Conservation (phyloP, 2,797 vertebrate genomes). For the Chelmon rostratus region DNA sequence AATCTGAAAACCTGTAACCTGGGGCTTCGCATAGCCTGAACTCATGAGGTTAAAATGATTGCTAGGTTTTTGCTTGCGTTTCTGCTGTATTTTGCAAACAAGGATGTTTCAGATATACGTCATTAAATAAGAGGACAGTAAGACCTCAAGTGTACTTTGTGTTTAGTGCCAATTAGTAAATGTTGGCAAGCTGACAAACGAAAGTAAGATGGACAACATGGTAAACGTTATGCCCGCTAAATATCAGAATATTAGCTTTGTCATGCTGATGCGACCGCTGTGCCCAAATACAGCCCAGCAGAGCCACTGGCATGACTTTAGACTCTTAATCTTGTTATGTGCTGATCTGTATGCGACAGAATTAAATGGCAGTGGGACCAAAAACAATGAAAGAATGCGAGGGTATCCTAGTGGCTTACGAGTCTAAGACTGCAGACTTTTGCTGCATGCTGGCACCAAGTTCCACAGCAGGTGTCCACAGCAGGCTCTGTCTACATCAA, state of each 20-base stretch:
- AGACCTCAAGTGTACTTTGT: too few relatives aligned
- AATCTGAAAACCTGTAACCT: not conserved
- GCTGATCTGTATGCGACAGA: not conserved
- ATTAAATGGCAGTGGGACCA: too few relatives aligned
- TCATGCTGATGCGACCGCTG: not conserved
- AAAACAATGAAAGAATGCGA: not conserved
- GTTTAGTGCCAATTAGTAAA: too few relatives aligned
- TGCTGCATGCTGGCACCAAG: not conserved
- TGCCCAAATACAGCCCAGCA: not conserved
- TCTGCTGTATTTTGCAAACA: not conserved
- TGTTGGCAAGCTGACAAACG: too few relatives aligned
- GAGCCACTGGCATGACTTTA: not conserved
- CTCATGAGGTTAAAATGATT: not conserved
- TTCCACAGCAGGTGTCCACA: slow-evolving; percentile 13
- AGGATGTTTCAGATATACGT: not conserved
- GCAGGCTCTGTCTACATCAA: not conserved
- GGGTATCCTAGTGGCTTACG: not conserved
- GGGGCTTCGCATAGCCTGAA: not conserved
- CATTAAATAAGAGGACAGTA: not conserved
- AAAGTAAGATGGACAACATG: not conserved
- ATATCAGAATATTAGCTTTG: not conserved
- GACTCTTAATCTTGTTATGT: too few relatives aligned
- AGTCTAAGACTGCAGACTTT: not conserved
- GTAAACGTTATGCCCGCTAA: not conserved
- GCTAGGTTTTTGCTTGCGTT: not conserved